Base-by-base conservation (phyloP, 2,797 vertebrate genomes). In the Coendou prehensilis region DNA sequence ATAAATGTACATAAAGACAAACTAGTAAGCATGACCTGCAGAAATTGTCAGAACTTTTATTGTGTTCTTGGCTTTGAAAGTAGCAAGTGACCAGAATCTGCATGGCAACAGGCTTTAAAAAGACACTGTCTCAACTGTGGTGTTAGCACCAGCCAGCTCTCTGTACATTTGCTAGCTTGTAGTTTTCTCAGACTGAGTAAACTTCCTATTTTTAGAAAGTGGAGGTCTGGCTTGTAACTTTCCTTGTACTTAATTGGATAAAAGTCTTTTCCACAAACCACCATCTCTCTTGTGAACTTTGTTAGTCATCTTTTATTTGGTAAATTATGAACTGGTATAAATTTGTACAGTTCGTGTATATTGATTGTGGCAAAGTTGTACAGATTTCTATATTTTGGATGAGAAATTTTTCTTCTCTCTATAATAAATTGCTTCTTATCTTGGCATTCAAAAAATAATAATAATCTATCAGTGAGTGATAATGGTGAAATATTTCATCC, bases 291-390 rank as follows among this genome's bases (percentile, higher is more conserved):
- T 99, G 99, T 99, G 99, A 99, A 99, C 98, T 99, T 99, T 99
- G 99, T 99, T 99, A 99, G 99, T 99, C 99, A 99, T 99, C 99
- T 99, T 99, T 99, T 99, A 99, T 99, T 99, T 98, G 99, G 99
- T 99, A 99, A 99, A 99, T 99, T 99, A 99, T 99, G 99, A 99
- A 99, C 99, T 99, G 99, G 99, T 99, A 99, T 99, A 99, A 99
- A 99, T 99, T 99, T 99, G 99, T 99, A 99, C 99, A 99, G 99
- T 99, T 99, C 99, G 99, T 99, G 99, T 99, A 99, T 99, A 99
- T 99, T 99, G 99, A 99, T 99, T 99, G 99, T 99, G 99, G 99
- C 99, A 99, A 99, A 99, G 99, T 99, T 99, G 99, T 99, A 99
- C 99, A 99, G 99, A 99, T 99, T 99, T 99, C 99, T 99, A 99